Percentiles rank a stretch among this genome's conserved stretches.
Evolutionary conservation across 2,113 vertebrate species (phyloP).

Genomic region (Euleptes europaea): DNA sequence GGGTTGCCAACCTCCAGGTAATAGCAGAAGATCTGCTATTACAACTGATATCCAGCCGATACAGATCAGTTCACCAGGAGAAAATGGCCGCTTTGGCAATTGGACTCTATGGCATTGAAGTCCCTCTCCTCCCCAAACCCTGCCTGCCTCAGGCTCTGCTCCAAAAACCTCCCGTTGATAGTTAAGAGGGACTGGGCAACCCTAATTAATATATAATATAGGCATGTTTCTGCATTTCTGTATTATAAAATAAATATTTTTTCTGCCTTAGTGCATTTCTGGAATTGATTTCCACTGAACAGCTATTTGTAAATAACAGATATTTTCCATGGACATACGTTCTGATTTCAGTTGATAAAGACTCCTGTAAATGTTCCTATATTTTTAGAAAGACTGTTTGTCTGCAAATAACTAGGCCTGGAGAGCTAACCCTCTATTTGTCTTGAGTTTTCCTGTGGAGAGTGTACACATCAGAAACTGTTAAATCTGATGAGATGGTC

Average conservation of each 20-base stretch:
- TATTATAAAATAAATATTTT: not conserved
- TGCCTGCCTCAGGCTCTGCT: too few species aligned
- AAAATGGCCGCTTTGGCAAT: too few species aligned
- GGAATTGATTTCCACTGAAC: not conserved
- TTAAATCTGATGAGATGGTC: not conserved
- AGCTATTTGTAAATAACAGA: not conserved
- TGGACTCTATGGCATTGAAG: too few species aligned
- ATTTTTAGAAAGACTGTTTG: not conserved
- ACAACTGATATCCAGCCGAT: too few species aligned
- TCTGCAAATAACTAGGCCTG: rapidly evolving
- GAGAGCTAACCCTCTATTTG: not conserved
- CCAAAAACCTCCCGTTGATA: too few species aligned
- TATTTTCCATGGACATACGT: slow-evolving; percentile 18
- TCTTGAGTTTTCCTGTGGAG: not conserved
- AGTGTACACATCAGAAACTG: not conserved
- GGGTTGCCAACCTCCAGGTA: too few species aligned
- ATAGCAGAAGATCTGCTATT: too few species aligned
- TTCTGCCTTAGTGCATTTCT: not conserved
- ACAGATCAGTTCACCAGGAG: too few species aligned
- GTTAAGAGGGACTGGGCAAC: too few species aligned
- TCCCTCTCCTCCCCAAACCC: too few species aligned
- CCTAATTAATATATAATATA: not conserved
- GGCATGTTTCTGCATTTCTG: not conserved
- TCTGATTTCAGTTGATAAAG: slow-evolving; percentile 27
- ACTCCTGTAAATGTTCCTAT: not conserved